Conservation (phyloP, 2,797 vertebrate species). For the Mormyrops boulengeri region DNA sequence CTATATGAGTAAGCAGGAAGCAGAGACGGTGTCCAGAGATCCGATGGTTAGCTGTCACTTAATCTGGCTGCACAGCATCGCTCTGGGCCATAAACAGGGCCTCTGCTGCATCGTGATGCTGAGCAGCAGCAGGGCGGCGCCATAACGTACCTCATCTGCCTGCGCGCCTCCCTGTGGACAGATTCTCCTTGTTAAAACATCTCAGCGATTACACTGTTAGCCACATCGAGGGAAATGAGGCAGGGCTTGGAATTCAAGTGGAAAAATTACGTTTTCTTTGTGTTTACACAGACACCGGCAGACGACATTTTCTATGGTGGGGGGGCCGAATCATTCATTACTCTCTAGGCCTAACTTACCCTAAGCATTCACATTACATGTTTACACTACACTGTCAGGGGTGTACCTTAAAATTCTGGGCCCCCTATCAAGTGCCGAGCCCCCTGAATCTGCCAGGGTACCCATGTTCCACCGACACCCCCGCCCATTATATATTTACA, state of each 20-base stretch:
- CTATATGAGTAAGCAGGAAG: background rate
- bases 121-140: conserved; percentile 33
- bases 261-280: conserved; percentile 44
- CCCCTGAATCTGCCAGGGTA: background rate
- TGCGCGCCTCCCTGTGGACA: conserved; percentile 27
- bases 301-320: conserved; percentile 22
- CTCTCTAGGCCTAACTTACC: background rate
- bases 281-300: conserved; percentile 49
- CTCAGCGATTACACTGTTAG: conserved; percentile 29
- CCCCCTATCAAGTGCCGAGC: background rate
- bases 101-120: conserved; percentile 24
- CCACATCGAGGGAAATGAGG: conserved; percentile 31
- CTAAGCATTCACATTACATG: background rate
- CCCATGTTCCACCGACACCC: background rate
- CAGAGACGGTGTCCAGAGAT: background rate
- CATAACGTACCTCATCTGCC: conserved; percentile 39
- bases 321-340: background rate
- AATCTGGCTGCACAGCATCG: conserved; percentile 33
- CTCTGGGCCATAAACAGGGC: conserved; percentile 30
- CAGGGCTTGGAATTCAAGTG: conserved; percentile 41
- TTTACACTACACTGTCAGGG: background rate
- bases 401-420: background rate
- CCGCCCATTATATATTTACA: background rate
- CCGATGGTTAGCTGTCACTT: conserved; percentile 22
- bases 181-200: conserved; percentile 29